Evolutionary conservation across 2,888 invertebrate genomes (phyloP).

Genomic region (Drosophila engyochracea): DNA sequence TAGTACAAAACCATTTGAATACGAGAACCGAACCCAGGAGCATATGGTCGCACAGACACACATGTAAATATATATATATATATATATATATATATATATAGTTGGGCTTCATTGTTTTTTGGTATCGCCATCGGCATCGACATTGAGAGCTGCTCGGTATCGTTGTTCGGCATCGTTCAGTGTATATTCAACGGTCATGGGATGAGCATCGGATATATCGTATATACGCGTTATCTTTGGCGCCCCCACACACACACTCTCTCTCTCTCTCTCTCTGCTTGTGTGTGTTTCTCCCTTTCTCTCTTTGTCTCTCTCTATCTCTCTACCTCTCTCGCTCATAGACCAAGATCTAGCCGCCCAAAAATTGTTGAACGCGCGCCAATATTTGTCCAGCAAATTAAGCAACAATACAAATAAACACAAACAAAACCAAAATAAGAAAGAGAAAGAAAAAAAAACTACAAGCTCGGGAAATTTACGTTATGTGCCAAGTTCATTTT

Average conservation of each 20-base stretch:
- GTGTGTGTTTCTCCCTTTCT: not conserved
- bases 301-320: not conserved
- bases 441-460: not conserved
- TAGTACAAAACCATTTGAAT: slow-evolving; percentile 71
- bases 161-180: slow-evolving; percentile 50
- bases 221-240: slow-evolving; percentile 51
- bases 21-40: slow-evolving; percentile 8
- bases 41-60: not conserved
- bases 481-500: slow-evolving; percentile 20
- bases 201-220: slow-evolving; percentile 63
- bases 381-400: slow-evolving; percentile 19
- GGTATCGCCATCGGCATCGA: slow-evolving; percentile 22
- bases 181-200: slow-evolving; percentile 72
- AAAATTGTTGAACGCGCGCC: slow-evolving; percentile 19
- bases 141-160: slow-evolving; percentile 18
- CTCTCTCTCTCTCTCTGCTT: not conserved
- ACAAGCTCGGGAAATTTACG: not conserved
- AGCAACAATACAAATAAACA: slow-evolving; percentile 3
- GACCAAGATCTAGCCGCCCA: slow-evolving; percentile 17
- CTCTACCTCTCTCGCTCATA: not conserved
- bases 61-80: not conserved
- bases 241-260: not conserved
- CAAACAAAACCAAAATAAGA: slow-evolving; percentile 6
- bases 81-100: not conserved
- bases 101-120: slow-evolving; percentile 7